Conservation (phyloP, 2,113 vertebrate species). For the Caracal caracal region DNA sequence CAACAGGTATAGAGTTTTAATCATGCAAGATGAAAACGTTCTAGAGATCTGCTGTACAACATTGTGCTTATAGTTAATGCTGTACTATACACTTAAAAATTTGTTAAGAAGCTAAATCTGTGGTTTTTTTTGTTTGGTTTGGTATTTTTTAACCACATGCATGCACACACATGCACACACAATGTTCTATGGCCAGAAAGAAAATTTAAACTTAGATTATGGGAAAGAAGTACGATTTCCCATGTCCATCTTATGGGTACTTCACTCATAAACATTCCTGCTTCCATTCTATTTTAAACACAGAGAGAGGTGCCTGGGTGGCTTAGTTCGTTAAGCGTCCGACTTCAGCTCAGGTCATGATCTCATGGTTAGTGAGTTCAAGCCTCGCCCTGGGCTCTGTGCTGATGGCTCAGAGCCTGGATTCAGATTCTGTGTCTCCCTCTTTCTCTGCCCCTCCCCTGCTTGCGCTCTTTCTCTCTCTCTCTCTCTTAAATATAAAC, state of each 20-base stretch:
- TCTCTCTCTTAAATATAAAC: too few relatives aligned
- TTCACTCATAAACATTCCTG: not conserved
- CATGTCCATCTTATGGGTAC: not conserved
- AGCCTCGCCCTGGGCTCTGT: too few relatives aligned
- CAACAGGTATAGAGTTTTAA: not conserved
- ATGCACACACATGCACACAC: not conserved
- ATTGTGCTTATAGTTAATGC: not conserved
- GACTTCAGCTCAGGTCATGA: too few relatives aligned
- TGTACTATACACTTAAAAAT: not conserved
- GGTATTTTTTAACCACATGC: not conserved
- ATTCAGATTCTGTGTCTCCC: too few relatives aligned
- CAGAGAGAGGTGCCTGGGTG: not conserved
- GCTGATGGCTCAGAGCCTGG: too few relatives aligned
- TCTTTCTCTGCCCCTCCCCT: too few relatives aligned
- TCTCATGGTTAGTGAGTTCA: too few relatives aligned
- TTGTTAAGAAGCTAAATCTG: not conserved
- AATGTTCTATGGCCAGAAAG: not conserved
- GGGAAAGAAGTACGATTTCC: not conserved
- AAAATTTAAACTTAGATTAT: not conserved
- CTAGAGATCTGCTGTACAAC: not conserved
- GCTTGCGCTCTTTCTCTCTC: too few relatives aligned
- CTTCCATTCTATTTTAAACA: not conserved
- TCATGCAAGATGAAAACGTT: not conserved
- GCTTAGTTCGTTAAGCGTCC: too few relatives aligned
- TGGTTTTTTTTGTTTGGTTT: not conserved